A percentile compares a stretch with the other conserved stretches of the same genome.
Conservation (phyloP, 1,140 invertebrate species). For the Heliconius hewitsoni region DNA sequence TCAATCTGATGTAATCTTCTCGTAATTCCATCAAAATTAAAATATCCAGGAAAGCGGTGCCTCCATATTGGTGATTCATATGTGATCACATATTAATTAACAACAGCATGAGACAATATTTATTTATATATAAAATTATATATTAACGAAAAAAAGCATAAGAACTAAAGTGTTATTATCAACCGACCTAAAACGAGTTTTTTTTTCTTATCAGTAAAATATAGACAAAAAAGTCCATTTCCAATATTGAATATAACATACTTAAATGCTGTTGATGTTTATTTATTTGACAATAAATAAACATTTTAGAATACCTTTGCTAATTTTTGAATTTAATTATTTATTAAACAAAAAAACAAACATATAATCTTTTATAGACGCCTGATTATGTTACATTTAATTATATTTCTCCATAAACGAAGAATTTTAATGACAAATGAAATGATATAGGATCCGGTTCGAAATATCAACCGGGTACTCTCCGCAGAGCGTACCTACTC, state of each 20-base stretch:
- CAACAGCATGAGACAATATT: too few relatives aligned
- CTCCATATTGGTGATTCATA: too few relatives aligned
- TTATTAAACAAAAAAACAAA: background rate
- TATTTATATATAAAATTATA: background rate
- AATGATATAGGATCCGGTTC: conserved; percentile 58
- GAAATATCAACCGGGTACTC: conserved; percentile 71
- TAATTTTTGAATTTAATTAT: background rate
- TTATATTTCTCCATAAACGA: conserved; percentile 42
- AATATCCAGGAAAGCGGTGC: too few relatives aligned
- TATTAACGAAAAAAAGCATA: background rate
- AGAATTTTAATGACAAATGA: conserved; percentile 46
- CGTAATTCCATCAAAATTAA: background rate
- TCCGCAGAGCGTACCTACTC: conserved; percentile 50
- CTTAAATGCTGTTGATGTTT: background rate
- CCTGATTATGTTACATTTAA: conserved; percentile 12
- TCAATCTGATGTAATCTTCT: background rate
- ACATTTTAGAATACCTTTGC: background rate
- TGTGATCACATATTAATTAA: too few relatives aligned
- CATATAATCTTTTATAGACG: background rate
- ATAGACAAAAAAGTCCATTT: background rate
- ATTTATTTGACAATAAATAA: background rate
- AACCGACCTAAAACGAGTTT: background rate
- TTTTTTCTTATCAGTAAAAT: too few relatives aligned
- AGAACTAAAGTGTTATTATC: background rate
- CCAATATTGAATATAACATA: background rate